Percentiles rank a stretch among this genome's conserved stretches.
phyloP scores from a whole-genome alignment of 1,140 invertebrate genomes.

The Neodiprion lecontei region DNA sequence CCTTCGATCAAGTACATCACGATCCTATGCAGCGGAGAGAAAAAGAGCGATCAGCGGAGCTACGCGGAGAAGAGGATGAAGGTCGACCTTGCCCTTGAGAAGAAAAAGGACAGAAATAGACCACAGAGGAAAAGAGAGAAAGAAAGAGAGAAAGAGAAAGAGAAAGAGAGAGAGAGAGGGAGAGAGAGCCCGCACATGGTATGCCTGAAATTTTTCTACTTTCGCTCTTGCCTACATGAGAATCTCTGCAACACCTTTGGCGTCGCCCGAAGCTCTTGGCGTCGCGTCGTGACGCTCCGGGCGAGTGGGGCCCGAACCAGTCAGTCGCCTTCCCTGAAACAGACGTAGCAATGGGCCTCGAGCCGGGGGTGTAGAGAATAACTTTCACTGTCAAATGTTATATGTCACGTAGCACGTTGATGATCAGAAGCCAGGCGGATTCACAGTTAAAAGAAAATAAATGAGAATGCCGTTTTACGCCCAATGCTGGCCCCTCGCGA shows the following conservation, averaged over 20 bases:
- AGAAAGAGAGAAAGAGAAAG: no score
- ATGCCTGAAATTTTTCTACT: background rate
- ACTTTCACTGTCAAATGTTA: conserved; percentile 47
- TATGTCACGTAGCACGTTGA: conserved; percentile 37
- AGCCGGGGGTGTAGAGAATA: conserved; percentile 22
- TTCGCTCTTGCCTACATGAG: background rate
- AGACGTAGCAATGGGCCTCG: conserved; percentile 15
- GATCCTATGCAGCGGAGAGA: no score
- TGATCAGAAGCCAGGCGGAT: conserved; percentile 19
- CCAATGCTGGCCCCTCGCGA: no score
- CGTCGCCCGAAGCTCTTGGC: background rate
- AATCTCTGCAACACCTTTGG: background rate
- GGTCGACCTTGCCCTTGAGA: conserved; percentile 37
- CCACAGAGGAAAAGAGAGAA: background rate
- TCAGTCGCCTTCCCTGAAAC: background rate
- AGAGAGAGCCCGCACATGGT: background rate
- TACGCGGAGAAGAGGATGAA: background rate
- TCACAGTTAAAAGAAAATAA: no score
- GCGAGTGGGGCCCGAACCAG: background rate
- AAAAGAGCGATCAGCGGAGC: no score
- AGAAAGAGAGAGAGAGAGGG: background rate
- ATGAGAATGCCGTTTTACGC: no score
- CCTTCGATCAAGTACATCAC: no score
- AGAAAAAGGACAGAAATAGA: conserved; percentile 2
- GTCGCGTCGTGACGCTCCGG: background rate